These are phyloP conservation scores for Catamblyrhynchus diadema DNA, from an alignment of 2,797 vertebrate species.

Conservation along the genomic window DNA sequence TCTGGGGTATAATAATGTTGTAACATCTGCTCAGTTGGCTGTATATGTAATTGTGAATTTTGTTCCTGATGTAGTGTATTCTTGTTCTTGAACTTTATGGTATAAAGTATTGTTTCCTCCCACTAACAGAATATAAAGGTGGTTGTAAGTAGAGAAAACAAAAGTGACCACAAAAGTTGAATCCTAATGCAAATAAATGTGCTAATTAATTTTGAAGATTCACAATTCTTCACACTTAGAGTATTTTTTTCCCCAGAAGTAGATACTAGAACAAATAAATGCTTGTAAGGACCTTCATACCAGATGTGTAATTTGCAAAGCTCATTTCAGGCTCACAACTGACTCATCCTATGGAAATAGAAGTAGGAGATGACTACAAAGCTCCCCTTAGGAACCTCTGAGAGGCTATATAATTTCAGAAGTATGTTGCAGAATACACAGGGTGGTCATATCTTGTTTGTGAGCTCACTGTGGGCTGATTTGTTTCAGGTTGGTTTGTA, in stretches of 20 bases:
- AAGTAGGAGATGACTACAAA: background rate
- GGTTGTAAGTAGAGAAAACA: background rate
- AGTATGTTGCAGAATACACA: background rate
- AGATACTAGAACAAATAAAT: background rate
- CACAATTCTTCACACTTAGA: background rate
- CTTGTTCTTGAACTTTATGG: background rate
- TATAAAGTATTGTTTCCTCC: background rate
- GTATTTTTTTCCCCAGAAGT: background rate
- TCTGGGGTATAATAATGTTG: background rate
- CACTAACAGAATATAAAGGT: background rate
- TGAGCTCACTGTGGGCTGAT: background rate
- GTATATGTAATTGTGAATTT: slow-evolving; percentile 9
- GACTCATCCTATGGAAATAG: background rate
- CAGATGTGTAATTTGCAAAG: background rate
- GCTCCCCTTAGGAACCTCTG: background rate
- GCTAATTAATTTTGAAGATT: background rate
- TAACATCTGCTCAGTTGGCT: background rate
- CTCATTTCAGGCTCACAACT: background rate
- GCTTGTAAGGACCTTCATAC: background rate
- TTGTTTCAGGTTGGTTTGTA: background rate
- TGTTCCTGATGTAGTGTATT: background rate
- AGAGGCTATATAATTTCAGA: background rate
- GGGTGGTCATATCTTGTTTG: background rate
- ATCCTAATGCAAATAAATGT: background rate
- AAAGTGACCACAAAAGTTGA: background rate